A percentile compares a stretch with the other conserved stretches of the same genome.
Conservation (phyloP, 2,113 vertebrate genomes). For the Noturus placidus region DNA sequence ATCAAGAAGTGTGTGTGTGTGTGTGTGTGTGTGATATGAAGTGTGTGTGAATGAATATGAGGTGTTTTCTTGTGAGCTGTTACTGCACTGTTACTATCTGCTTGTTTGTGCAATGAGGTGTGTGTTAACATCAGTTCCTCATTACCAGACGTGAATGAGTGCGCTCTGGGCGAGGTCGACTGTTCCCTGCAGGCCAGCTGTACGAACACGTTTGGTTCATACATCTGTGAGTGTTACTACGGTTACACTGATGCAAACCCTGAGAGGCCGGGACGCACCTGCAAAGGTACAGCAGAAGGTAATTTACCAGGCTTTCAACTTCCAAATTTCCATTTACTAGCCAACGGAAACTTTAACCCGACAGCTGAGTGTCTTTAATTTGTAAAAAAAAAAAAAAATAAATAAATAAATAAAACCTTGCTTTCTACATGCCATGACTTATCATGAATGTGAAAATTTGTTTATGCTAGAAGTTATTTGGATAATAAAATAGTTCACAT, state of each 20-base stretch:
- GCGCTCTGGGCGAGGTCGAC: slow-evolving; percentile 68
- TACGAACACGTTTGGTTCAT: slow-evolving; percentile 74
- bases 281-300: slow-evolving; percentile 68
- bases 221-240: slow-evolving; percentile 71
- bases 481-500: no score
- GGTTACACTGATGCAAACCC: slow-evolving; percentile 62
- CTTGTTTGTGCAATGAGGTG: slow-evolving; percentile 28
- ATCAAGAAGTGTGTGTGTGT: no score
- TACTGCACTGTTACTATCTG: slow-evolving; percentile 16
- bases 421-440: no score
- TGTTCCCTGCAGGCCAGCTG: slow-evolving; percentile 74
- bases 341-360: background rate
- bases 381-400: background rate
- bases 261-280: slow-evolving; percentile 73
- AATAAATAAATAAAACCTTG: background rate
- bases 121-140: slow-evolving; percentile 18
- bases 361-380: background rate
- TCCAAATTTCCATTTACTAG: background rate
- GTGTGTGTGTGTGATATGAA: background rate
- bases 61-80: background rate
- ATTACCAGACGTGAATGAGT: slow-evolving; percentile 79
- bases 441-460: no score
- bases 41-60: background rate
- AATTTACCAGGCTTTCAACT: background rate
- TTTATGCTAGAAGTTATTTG: no score